Conservation (phyloP, 2,888 invertebrate species). For the Trichogramma evanescens region DNA sequence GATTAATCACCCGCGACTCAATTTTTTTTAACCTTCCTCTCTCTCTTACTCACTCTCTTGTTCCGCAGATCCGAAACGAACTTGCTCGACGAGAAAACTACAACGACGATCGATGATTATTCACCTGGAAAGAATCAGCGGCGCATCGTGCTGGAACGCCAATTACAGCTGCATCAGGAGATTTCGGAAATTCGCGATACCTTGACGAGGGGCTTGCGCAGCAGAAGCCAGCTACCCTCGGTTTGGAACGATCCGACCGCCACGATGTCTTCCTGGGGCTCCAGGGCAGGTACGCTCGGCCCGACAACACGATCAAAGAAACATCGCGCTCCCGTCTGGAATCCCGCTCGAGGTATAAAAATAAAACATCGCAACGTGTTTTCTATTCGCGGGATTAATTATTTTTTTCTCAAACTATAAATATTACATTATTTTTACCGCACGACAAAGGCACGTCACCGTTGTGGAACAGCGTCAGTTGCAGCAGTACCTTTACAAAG, state of each 20-base stretch:
- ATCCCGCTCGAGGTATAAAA: constrained; percentile 29
- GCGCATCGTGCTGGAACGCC: constrained; percentile 33
- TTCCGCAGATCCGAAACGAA: constrained; percentile 31
- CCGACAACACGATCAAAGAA: constrained; percentile 27
- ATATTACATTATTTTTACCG: background rate
- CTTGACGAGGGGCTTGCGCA: constrained; percentile 31
- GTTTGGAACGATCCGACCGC: constrained; percentile 35
- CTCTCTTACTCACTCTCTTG: background rate
- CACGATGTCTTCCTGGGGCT: constrained; percentile 32
- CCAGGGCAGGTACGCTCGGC: constrained; percentile 32
- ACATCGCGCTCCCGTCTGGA: constrained; percentile 30
- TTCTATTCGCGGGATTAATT: background rate
- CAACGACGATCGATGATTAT: constrained; percentile 22
- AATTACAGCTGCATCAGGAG: constrained; percentile 33
- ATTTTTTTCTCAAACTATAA: background rate
- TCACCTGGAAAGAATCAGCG: constrained; percentile 28
- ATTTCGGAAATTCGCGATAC: constrained; percentile 38
- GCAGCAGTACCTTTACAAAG: constrained; percentile 28
- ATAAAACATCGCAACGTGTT: background rate
- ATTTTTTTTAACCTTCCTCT: background rate
- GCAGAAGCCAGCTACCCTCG: constrained; percentile 29
- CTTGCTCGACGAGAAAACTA: constrained; percentile 17
- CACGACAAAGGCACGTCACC: constrained; percentile 28
- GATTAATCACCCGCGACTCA: background rate
- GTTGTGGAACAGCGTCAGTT: constrained; percentile 31